These are phyloP conservation scores for Mizuhopecten yessoensis DNA, from an alignment of 1,140 invertebrate genomes.

Conservation along the genomic window DNA sequence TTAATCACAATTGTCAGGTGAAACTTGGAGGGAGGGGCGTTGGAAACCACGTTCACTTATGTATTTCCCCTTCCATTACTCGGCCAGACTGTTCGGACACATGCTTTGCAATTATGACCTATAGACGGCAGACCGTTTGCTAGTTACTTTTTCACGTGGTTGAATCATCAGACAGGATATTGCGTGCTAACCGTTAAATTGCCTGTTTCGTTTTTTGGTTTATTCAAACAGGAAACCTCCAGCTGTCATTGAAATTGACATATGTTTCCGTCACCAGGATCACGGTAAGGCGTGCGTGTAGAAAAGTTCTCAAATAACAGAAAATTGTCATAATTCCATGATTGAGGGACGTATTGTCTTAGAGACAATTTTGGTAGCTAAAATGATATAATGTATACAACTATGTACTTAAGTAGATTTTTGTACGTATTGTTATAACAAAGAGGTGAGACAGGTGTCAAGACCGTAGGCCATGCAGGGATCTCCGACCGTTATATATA, in stretches of 20 bases:
- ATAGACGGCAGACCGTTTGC: not conserved
- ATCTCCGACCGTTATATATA: too few species aligned
- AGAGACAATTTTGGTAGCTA: not conserved
- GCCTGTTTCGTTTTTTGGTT: not conserved
- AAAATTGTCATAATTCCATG: slow-evolving; percentile 39
- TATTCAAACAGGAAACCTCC: not conserved
- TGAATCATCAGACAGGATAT: slow-evolving; percentile 13
- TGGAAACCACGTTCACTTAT: not conserved
- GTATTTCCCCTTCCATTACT: not conserved
- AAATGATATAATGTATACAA: not conserved
- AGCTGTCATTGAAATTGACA: slow-evolving; percentile 38
- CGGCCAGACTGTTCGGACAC: not conserved
- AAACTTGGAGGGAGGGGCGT: not conserved
- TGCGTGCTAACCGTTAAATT: slow-evolving; percentile 38
- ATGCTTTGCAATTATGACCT: not conserved
- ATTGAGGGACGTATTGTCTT: not conserved
- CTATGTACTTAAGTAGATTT: too few species aligned
- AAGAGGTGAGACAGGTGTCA: too few species aligned
- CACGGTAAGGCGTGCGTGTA: not conserved
- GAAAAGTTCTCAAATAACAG: not conserved
- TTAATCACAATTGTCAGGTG: not conserved
- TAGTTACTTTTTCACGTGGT: not conserved
- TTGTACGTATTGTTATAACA: too few species aligned
- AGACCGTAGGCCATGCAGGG: too few species aligned
- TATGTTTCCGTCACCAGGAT: not conserved